phyloP scores from a whole-genome alignment of 2,113 vertebrate genomes.

The Lamprologus callipterus region DNA sequence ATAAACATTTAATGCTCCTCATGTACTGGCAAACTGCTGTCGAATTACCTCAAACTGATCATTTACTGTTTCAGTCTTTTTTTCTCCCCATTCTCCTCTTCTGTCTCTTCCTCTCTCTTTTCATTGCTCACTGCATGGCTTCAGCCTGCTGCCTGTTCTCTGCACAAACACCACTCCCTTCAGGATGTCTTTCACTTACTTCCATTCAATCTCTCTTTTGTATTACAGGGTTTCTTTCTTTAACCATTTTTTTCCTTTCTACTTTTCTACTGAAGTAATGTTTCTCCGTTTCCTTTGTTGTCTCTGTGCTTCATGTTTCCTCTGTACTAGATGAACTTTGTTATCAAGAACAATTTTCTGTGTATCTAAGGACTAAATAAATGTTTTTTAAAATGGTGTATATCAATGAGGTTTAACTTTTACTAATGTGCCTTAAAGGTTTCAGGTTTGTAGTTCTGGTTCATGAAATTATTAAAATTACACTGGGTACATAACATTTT shows the following conservation, averaged over 20 bases:
- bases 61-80: neutral
- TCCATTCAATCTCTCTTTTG: neutral
- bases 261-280: neutral
- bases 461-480: neutral
- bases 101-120: neutral
- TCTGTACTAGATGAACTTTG: neutral
- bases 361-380: neutral
- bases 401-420: neutral
- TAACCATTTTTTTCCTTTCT: neutral
- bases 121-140: constrained; percentile 31
- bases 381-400: neutral
- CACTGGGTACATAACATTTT: neutral
- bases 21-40: neutral
- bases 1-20: neutral
- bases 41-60: neutral
- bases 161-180: neutral
- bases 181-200: neutral
- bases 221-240: neutral
- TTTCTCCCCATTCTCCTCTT: neutral
- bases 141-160: constrained; percentile 19
- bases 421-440: neutral
- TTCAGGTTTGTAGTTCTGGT: neutral
- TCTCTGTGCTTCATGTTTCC: neutral
- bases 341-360: neutral
- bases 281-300: neutral